A percentile compares a stretch with the other conserved stretches of the same genome.
These are phyloP conservation scores for Ochotona princeps DNA, from an alignment of 2,113 vertebrate genomes.

Conservation along the genomic window DNA sequence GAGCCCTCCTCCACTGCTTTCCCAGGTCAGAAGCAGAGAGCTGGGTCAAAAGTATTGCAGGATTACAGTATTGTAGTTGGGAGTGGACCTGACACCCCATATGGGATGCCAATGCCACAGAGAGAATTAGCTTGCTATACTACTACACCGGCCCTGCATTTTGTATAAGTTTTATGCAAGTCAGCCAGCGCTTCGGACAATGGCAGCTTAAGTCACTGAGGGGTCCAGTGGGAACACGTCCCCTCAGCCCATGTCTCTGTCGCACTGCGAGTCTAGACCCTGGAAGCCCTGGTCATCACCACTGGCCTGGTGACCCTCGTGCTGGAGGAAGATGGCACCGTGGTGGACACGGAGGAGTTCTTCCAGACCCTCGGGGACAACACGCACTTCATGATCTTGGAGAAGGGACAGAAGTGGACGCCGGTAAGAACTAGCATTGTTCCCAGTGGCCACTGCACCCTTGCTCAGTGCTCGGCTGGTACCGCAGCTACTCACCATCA, in stretches of 20 bases:
- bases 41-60: too few species aligned
- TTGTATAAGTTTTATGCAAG: neutral
- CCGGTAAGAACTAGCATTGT: slow-evolving; percentile 80
- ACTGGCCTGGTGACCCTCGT: slow-evolving; percentile 88
- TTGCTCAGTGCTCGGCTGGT: neutral
- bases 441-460: neutral
- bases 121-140: too few species aligned
- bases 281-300: slow-evolving; percentile 86
- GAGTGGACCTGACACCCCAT: too few species aligned
- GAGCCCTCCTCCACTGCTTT: too few species aligned
- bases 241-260: neutral
- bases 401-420: slow-evolving; percentile 90
- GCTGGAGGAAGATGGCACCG: slow-evolving; percentile 92
- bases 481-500: neutral
- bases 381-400: slow-evolving; percentile 89
- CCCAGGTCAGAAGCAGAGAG: too few species aligned
- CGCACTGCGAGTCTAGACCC: slow-evolving; percentile 81
- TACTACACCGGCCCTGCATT: too few species aligned
- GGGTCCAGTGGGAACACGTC: neutral
- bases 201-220: neutral
- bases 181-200: neutral
- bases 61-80: too few species aligned
- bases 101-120: too few species aligned
- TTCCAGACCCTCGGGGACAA: slow-evolving; percentile 89
- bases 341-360: slow-evolving; percentile 92